Conservation (phyloP, 92 coral and sea anemone species). For the Heliopora coerulea region DNA sequence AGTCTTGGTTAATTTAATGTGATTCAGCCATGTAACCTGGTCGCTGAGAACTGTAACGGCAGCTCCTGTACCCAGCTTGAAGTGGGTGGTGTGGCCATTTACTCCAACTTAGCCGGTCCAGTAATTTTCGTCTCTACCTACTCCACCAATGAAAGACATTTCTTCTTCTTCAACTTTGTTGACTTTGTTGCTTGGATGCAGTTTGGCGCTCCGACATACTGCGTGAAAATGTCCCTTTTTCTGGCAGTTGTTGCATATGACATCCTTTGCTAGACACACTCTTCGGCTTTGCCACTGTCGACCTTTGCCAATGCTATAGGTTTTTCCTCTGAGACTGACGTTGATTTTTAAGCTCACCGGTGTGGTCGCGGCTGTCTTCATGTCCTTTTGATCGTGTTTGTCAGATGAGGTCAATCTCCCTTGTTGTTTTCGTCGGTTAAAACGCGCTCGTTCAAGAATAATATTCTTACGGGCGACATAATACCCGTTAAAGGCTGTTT, state of each 20-base stretch:
- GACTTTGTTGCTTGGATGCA: neutral
- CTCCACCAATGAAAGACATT: constrained; percentile 25
- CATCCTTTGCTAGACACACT: constrained; percentile 48
- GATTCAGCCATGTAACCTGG: neutral
- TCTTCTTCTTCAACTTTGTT: constrained; percentile 21
- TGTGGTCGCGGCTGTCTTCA: no score
- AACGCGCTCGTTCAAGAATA: constrained; percentile 51
- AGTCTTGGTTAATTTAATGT: constrained; percentile 7
- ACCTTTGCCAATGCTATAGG: no score
- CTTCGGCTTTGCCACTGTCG: constrained; percentile 4
- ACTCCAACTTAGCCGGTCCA: constrained; percentile 44
- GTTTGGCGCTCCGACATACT: constrained; percentile 21
- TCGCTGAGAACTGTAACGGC: constrained; percentile 56
- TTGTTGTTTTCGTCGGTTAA: constrained; percentile 53
- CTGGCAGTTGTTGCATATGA: constrained; percentile 33
- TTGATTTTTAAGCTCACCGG: no score
- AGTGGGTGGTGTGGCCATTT: constrained; percentile 38
- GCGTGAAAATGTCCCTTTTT: constrained; percentile 32
- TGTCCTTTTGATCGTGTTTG: no score
- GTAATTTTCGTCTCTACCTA: neutral
- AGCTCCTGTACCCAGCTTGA: constrained; percentile 58
- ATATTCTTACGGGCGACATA: constrained; percentile 44
- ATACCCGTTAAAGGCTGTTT: constrained; percentile 45
- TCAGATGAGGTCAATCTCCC: no score
- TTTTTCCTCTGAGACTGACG: no score